Evolutionary conservation across 2,888 invertebrate genomes (phyloP).

Genomic region (Drosophila yooni): DNA sequence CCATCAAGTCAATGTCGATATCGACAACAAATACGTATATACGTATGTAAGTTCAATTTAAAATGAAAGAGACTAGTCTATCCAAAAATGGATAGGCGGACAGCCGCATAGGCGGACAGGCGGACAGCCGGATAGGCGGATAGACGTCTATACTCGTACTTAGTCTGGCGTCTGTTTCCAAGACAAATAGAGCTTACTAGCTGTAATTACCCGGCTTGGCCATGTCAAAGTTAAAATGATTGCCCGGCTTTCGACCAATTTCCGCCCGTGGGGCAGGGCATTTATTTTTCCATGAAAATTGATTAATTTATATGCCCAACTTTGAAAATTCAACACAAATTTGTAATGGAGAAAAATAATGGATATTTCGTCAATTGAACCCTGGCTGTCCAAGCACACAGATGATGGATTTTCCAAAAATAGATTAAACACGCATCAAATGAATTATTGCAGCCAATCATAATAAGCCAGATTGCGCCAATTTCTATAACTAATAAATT

Average conservation of each 20-base stretch:
- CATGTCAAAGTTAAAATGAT: slow-evolving; percentile 16
- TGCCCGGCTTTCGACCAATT: slow-evolving; percentile 6
- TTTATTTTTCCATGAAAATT: slow-evolving; percentile 8
- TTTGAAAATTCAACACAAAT: slow-evolving; percentile 10
- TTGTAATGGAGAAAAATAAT: slow-evolving; percentile 10
- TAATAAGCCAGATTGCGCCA: not conserved
- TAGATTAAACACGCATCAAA: slow-evolving; percentile 10
- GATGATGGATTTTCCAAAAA: not conserved
- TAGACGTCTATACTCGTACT: not conserved
- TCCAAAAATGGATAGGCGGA: not conserved
- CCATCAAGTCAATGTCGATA: not conserved
- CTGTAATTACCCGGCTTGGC: slow-evolving; percentile 17
- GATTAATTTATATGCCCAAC: slow-evolving; percentile 13
- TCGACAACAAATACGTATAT: not conserved
- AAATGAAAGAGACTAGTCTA: not conserved
- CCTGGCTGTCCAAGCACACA: not conserved
- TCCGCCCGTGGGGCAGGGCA: not conserved
- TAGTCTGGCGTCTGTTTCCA: slow-evolving; percentile 1
- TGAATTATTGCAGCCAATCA: slow-evolving; percentile 1
- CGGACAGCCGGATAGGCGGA: not conserved
- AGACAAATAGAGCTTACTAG: slow-evolving; percentile 19
- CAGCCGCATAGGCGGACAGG: not conserved
- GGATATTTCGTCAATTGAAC: slow-evolving; percentile 5
- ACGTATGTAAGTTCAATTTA: not conserved
- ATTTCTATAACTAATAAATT: not conserved